Conservation (phyloP, 2,113 vertebrate genomes). For the Monopterus albus region DNA sequence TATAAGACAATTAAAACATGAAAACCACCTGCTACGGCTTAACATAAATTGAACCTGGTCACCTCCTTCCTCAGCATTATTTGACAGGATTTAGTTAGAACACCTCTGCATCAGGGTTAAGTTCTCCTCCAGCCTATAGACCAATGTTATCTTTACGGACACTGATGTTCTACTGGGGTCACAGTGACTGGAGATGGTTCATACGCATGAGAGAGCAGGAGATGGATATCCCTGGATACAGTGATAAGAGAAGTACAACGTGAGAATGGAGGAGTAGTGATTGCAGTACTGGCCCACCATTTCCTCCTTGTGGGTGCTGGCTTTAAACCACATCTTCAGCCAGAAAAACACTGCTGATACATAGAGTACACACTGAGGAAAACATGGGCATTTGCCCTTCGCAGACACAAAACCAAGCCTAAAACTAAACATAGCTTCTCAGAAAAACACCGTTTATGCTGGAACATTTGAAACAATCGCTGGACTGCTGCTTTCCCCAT, state of each 20-base stretch:
- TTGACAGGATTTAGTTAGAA: neutral
- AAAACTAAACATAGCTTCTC: constrained; percentile 37
- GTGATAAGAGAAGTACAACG: constrained; percentile 22
- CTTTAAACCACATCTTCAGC: constrained; percentile 58
- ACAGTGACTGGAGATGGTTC: neutral
- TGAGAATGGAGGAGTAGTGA: constrained; percentile 34
- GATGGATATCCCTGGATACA: neutral
- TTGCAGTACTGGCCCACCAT: constrained; percentile 52
- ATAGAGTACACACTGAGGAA: constrained; percentile 55
- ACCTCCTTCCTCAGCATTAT: neutral
- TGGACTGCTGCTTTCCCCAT: constrained; percentile 9
- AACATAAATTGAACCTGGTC: constrained; percentile 32
- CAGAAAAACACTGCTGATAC: constrained; percentile 56
- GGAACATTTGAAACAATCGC: constrained; percentile 27
- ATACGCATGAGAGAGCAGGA: neutral
- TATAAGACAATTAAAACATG: constrained; percentile 34
- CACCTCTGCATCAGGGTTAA: constrained; percentile 10
- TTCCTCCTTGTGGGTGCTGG: constrained; percentile 67
- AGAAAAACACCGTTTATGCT: constrained; percentile 28
- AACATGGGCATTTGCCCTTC: constrained; percentile 57
- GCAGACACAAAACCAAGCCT: constrained; percentile 22
- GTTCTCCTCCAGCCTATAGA: neutral
- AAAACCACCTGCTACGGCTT: constrained; percentile 45
- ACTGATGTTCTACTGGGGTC: constrained; percentile 4
- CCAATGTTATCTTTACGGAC: constrained; percentile 18